Conservation (phyloP, 2,113 vertebrate genomes). For the Xerus inauris region DNA sequence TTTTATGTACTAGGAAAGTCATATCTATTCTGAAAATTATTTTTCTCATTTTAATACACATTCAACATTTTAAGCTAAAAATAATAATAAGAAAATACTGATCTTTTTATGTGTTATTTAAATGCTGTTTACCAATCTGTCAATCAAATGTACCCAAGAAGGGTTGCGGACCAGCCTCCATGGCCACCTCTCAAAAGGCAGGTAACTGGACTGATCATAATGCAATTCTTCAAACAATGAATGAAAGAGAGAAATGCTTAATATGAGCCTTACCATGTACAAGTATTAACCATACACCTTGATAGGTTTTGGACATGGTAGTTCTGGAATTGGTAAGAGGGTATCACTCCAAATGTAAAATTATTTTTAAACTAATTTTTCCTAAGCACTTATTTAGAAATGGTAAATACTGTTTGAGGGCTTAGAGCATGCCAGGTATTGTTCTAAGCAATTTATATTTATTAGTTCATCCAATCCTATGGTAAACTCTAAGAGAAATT, state of each 20-base stretch:
- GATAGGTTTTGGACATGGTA: not conserved
- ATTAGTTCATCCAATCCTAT: not conserved
- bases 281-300: not conserved
- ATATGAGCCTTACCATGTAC: not conserved
- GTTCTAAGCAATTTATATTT: conserved; percentile 2
- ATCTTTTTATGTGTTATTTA: conserved; percentile 73
- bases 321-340: not conserved
- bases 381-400: not conserved
- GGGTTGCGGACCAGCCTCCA: conserved; percentile 39
- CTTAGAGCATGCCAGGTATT: not conserved
- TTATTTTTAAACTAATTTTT: conserved; percentile 33
- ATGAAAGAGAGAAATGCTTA: conserved; percentile 23
- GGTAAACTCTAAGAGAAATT: not conserved
- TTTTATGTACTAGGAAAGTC: conserved; percentile 80
- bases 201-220: not conserved
- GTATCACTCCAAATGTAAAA: not conserved
- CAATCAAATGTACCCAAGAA: conserved; percentile 74
- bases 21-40: conserved; percentile 78
- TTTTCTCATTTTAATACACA: conserved; percentile 82
- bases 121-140: conserved; percentile 71
- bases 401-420: not conserved
- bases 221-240: conserved; percentile 20
- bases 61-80: conserved; percentile 83
- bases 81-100: conserved; percentile 75
- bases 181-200: not conserved